phyloP scores from a whole-genome alignment of 2,113 vertebrate genomes.

The Corythaixoides concolor region DNA sequence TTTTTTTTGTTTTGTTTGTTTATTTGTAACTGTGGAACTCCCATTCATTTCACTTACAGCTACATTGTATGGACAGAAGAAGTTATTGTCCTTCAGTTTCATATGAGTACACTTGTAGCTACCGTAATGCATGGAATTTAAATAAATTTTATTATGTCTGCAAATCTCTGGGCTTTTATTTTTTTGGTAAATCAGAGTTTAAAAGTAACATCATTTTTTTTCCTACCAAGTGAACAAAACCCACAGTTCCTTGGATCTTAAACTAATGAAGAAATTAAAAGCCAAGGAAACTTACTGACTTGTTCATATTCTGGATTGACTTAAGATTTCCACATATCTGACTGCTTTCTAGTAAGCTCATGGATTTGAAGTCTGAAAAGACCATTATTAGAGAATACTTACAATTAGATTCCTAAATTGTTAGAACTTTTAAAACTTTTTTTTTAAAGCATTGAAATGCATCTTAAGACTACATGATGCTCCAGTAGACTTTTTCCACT shows the following conservation, averaged over 20 bases:
- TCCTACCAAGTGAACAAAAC: slow-evolving; percentile 15
- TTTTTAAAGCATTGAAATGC: neutral
- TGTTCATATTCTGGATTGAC: slow-evolving; percentile 24
- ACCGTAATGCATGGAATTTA: slow-evolving; percentile 78
- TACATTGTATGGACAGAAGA: slow-evolving; percentile 71
- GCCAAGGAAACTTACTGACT: slow-evolving; percentile 32
- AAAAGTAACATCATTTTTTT: neutral
- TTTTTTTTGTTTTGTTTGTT: slow-evolving; percentile 48
- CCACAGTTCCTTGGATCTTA: slow-evolving; percentile 48
- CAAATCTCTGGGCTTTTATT: slow-evolving; percentile 77
- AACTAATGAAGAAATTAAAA: slow-evolving; percentile 26
- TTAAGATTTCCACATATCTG: neutral
- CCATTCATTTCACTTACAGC: slow-evolving; percentile 72
- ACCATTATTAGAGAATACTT: neutral
- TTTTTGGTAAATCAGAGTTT: slow-evolving; percentile 57
- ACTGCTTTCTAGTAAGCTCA: slow-evolving; percentile 3
- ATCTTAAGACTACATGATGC: neutral
- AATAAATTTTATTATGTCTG: slow-evolving; percentile 79
- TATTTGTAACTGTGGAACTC: slow-evolving; percentile 71
- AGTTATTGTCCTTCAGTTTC: slow-evolving; percentile 72
- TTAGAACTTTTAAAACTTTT: neutral
- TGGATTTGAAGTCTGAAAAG: slow-evolving; percentile 27
- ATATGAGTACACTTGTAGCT: slow-evolving; percentile 72
- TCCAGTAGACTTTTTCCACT: neutral
- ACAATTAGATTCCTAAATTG: neutral